Evolutionary conservation across 2,888 invertebrate species (phyloP).

Genomic region (Microplitis deprimator): DNA sequence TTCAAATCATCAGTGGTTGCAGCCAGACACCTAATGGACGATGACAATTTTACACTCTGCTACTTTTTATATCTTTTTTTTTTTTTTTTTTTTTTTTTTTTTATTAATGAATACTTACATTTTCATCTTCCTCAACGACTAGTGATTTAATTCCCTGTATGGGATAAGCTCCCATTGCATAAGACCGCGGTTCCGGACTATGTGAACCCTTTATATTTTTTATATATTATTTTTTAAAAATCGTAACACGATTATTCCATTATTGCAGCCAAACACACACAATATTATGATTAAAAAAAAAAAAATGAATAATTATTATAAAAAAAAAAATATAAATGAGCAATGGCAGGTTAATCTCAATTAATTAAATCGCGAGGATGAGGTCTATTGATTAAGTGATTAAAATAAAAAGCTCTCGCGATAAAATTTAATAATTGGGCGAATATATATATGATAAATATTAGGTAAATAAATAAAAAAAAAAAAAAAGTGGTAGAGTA

Average conservation of each 20-base stretch:
- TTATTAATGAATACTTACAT: conserved; percentile 71
- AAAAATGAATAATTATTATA: conserved; percentile 70
- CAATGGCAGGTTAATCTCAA: not conserved
- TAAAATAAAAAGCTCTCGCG: conserved; percentile 56
- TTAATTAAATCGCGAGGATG: conserved; percentile 17
- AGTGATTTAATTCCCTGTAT: conserved; percentile 90
- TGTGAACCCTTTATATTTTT: conserved; percentile 82
- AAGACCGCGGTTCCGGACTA: conserved; percentile 92
- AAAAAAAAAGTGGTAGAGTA: conserved; percentile 58
- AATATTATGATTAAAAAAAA: conserved; percentile 66
- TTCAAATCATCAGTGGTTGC: not conserved
- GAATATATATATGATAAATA: conserved; percentile 65
- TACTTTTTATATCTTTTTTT: conserved; percentile 20
- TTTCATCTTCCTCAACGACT: conserved; percentile 92
- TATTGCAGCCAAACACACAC: conserved; percentile 75
- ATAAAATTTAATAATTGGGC: conserved; percentile 57
- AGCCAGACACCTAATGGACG: conserved; percentile 2
- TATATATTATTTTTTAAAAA: conserved; percentile 73
- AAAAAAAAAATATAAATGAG: conserved; percentile 32
- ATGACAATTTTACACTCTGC: not conserved
- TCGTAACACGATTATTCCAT: conserved; percentile 63
- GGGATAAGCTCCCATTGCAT: conserved; percentile 92
- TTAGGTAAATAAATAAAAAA: conserved; percentile 57
- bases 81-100: conserved; percentile 28
- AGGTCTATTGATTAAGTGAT: conserved; percentile 6